Evolutionary conservation across 2,113 vertebrate genomes (phyloP), one percentile per base, ranked within the genome.

Genomic region (Macheiramphus alcinus): DNA sequence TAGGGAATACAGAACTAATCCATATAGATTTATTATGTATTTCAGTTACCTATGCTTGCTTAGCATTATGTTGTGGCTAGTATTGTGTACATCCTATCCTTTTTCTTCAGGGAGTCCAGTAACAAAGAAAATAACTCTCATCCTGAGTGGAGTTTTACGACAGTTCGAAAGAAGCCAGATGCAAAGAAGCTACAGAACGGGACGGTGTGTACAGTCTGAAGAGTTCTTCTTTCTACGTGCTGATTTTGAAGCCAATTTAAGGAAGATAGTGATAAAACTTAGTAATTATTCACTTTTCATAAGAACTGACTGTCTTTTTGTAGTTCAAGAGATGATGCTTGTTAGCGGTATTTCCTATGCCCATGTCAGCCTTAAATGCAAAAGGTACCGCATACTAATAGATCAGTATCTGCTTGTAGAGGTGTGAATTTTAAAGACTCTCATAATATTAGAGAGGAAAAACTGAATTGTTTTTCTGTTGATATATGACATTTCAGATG

Each of bases 81-180:
- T 63, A 6, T 68, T 86, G 65, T 47, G 82, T 29, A 76, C n/a
- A 65, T 79, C 1, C 0, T 93, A 20, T 86, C 59, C 76, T 92
- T 97, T 96, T 76, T 82, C 80, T 90, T 91, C 95, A 99, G 99
- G 88, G 99, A 99, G 96, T 98, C 99, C 74, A 99, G 97, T 94
- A 99, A 98, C 95, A 99, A 98, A 75, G 99, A 99, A 92, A 99
- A 98, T 50, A 98, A 98, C 86, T 98, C 98, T 92, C 98, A 98
- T 68, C 98, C 98, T 52, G 98, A 99, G 94, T 99, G 99, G 99
- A 98, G 98, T 79, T 99, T 99, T 96, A 99, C 99, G 62, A 99
- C 99, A 1, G 99, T 99, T 79, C 98, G 99, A n/a, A 99, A 99
- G 98, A 99, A 99, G 97, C 98, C 99, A 1, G 99, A 99, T 20